Percentiles rank a stretch among this genome's conserved stretches.
phyloP scores from a whole-genome alignment of 2,113 vertebrate species.

The Megaptera novaeangliae region DNA sequence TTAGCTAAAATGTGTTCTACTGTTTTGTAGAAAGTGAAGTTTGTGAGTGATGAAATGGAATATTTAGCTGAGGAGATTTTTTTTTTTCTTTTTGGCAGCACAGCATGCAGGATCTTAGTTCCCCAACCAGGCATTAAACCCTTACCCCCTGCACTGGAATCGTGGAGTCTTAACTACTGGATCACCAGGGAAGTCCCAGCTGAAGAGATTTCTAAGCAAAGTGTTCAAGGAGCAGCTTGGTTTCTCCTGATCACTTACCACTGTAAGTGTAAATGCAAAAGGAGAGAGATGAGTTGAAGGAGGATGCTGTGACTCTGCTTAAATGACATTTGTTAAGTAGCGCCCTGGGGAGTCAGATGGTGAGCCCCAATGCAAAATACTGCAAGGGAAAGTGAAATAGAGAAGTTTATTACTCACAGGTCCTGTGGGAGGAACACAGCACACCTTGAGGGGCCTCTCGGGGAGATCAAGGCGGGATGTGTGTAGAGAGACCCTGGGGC shows the following conservation, averaged over 20 bases:
- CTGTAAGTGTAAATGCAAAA: background rate
- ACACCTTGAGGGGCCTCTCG: background rate
- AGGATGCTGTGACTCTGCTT: background rate
- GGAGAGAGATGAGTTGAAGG: background rate
- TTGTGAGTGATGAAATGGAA: background rate
- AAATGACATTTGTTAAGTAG: background rate
- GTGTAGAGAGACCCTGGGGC: background rate
- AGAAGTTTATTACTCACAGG: background rate
- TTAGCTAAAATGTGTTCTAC: background rate
- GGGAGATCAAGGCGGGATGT: background rate
- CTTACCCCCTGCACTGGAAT: no score
- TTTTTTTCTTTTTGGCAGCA: no score
- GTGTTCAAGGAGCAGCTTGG: background rate
- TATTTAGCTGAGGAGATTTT: background rate
- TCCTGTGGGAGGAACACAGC: background rate
- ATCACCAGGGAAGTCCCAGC: no score
- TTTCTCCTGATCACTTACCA: background rate
- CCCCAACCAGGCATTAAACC: no score
- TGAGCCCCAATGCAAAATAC: background rate
- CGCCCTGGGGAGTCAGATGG: background rate
- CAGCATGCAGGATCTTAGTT: no score
- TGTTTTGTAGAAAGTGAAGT: background rate
- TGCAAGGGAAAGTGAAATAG: background rate
- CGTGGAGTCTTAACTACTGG: no score
- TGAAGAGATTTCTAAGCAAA: background rate